Evolutionary conservation across 2,888 invertebrate species (phyloP), one percentile per base, ranked within the genome.

Genomic region (Hypena proboscidalis): DNA sequence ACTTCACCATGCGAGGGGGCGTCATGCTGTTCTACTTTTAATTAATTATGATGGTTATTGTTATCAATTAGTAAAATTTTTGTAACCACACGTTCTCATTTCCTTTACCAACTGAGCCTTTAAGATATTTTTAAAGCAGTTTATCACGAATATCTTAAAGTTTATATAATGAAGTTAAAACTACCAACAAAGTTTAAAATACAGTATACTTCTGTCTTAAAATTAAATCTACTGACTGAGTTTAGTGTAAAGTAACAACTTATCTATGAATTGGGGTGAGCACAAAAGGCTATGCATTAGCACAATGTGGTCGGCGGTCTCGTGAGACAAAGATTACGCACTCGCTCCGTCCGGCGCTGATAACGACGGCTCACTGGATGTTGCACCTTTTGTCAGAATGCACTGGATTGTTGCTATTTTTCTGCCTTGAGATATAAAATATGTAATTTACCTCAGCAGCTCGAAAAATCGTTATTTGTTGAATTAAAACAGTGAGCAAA

Each of bases 281-380:
- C 69, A 77, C 80, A 78, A 83, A 80, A 78, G 77, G 78, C 64
- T 58, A 63, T 50, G 70, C 67, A 67, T 68, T 74, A 74, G 74
- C 68, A 78, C 80, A 81, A 80, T 85, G 80, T 75, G 77, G 75
- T 66, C 70, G 67, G 63, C 50, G 72, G 78, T 79, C 83, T 82
- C 83, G 67, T 56, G 80, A 80, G 83, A 81, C 79, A 72, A 81
- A 84, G 83, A 85, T 83, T 80, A 83, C 83, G 84, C 82, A 83
- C 76, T 74, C 74, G 53, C 66, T 58, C 60, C 64, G 60, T 48
- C 71, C 70, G 58, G 66, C 70, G 54, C 51, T 69, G 77, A 79
- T 77, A 75, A 69, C 59, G 62, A 58, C 57, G 46, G 39, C 48
- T 58, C 58, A 50, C 75, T 74, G 59, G 65, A 70, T 61, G 59